phyloP scores from a whole-genome alignment of 2,888 invertebrate species.

The Agonum fuliginosum region DNA sequence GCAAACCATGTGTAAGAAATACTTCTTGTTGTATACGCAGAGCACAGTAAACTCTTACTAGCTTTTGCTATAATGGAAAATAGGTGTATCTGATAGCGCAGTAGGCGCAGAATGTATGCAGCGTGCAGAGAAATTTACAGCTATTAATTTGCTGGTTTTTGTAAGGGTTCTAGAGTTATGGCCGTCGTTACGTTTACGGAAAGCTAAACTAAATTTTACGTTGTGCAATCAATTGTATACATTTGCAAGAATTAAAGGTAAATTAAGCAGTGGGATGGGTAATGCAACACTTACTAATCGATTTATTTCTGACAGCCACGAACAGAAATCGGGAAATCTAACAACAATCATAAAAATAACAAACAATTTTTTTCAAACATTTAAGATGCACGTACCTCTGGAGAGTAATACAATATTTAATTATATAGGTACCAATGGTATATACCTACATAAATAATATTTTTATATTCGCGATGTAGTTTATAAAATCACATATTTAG shows the following conservation, averaged over 20 bases:
- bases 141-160: conserved; percentile 51
- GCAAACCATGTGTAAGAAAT: background rate
- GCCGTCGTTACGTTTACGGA: conserved; percentile 38
- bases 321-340: background rate
- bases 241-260: conserved; percentile 54
- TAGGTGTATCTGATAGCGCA: conserved; percentile 49
- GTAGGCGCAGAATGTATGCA: conserved; percentile 47
- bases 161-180: conserved; percentile 26
- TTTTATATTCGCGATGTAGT: no score
- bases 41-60: background rate
- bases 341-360: background rate
- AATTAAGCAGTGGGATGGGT: conserved; percentile 34
- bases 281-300: conserved; percentile 7
- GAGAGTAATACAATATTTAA: no score
- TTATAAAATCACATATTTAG: no score
- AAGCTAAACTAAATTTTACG: conserved; percentile 48
- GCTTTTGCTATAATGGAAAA: conserved; percentile 43
- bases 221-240: conserved; percentile 58
- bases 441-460: no score
- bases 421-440: no score
- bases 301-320: background rate
- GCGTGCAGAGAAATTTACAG: conserved; percentile 42
- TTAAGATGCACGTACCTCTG: no score
- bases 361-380: background rate
- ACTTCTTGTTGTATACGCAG: background rate